Conservation (phyloP, 1,140 invertebrate species). For the Eriocheir sinensis region DNA sequence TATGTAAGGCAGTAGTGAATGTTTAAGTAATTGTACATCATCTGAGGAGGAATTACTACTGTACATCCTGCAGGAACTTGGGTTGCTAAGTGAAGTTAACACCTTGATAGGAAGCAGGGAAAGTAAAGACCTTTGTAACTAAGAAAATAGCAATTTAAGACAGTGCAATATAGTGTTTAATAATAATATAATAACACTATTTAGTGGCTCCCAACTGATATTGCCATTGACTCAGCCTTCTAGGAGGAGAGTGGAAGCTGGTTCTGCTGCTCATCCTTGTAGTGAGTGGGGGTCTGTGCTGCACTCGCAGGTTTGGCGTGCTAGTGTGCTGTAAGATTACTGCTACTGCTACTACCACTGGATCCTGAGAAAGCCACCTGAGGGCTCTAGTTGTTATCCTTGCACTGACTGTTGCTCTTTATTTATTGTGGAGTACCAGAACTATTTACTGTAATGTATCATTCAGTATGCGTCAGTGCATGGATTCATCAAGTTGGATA, state of each 20-base stretch:
- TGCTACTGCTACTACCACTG: not conserved
- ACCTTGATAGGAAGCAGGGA: not conserved
- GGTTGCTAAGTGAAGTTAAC: not conserved
- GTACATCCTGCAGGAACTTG: not conserved
- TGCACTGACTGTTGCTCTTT: not conserved
- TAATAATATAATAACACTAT: conserved; percentile 13
- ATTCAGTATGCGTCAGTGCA: not conserved
- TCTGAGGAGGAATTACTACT: not conserved
- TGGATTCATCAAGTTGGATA: not conserved
- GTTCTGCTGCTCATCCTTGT: conserved; percentile 59
- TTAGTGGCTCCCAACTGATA: conserved; percentile 59
- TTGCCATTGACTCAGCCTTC: conserved; percentile 73
- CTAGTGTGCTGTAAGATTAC: conserved; percentile 47
- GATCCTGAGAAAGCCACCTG: not conserved
- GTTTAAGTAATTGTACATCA: not conserved
- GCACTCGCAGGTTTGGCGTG: conserved; percentile 72
- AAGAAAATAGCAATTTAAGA: not conserved
- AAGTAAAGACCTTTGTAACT: not conserved
- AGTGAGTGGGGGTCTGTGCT: conserved; percentile 62
- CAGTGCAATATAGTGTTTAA: conserved; percentile 38
- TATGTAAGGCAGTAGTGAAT: no score
- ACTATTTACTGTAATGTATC: not conserved
- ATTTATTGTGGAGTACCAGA: not conserved
- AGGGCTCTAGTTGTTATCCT: not conserved
- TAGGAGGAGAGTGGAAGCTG: conserved; percentile 71